A percentile compares a stretch with the other conserved stretches of the same genome.
phyloP scores from a whole-genome alignment of 2,797 vertebrate genomes.

The Pangasius krempfi region DNA sequence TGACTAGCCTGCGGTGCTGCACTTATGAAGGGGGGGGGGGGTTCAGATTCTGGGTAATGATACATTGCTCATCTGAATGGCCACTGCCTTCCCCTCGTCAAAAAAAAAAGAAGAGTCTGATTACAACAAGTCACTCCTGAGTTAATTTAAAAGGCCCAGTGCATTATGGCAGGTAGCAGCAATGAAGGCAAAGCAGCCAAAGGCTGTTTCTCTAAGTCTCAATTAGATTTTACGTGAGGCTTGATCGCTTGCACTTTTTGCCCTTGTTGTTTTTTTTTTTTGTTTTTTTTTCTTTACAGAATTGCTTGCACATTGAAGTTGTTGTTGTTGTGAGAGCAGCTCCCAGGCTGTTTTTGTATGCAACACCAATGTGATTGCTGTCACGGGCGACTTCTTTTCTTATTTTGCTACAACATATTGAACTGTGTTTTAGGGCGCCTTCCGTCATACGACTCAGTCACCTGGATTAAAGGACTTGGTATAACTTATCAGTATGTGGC shows the following conservation, averaged over 20 bases:
- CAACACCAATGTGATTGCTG: slow-evolving; percentile 70
- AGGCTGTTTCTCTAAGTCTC: slow-evolving; percentile 90
- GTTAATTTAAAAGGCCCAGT: slow-evolving; percentile 99
- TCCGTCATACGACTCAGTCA: slow-evolving; percentile 41
- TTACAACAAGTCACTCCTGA: slow-evolving; percentile 97
- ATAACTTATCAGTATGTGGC: neutral
- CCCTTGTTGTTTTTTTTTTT: slow-evolving; percentile 41
- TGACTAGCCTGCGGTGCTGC: slow-evolving; percentile 89
- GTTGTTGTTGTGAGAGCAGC: slow-evolving; percentile 69
- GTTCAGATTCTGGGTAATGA: slow-evolving; percentile 73
- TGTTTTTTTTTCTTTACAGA: slow-evolving; percentile 21
- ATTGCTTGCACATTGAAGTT: slow-evolving; percentile 42
- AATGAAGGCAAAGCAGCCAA: slow-evolving; percentile 81
- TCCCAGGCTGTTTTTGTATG: slow-evolving; percentile 70
- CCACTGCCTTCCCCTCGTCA: slow-evolving; percentile 75
- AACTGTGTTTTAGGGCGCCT: slow-evolving; percentile 50
- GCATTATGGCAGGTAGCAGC: slow-evolving; percentile 87
- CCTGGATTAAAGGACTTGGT: slow-evolving; percentile 50
- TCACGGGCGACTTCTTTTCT: slow-evolving; percentile 61
- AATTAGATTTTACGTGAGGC: slow-evolving; percentile 74
- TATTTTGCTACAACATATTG: slow-evolving; percentile 68
- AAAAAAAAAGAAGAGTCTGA: slow-evolving; percentile 73
- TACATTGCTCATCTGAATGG: slow-evolving; percentile 88
- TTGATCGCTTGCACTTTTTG: slow-evolving; percentile 78
- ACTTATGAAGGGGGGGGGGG: slow-evolving; percentile 63